Base-by-base conservation (phyloP, 2,888 invertebrate species). In the Hypercompe scribonia region DNA sequence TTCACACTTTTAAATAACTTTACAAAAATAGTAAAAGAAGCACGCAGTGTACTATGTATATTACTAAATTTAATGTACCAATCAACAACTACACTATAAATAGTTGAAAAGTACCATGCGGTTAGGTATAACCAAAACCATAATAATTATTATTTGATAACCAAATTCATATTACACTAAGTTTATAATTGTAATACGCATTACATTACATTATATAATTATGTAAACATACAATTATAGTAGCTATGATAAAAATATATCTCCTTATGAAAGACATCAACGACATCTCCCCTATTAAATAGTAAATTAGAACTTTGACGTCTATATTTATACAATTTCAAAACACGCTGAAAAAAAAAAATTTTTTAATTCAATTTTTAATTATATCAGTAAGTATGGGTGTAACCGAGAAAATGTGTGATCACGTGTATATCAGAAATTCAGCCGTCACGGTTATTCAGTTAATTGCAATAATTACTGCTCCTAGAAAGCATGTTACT, bases 181-280 rank as follows among this genome's bases (percentile, higher is more conserved):
- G 2, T 7, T 7, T 18, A 31, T 28, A 31, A 31, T 18, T 61
- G 31, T 61, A 61, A 31, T 61, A 31, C 31, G 5, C 18, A 28
- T 34, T 5, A 36, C 11, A 36, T 68, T 11, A 36, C 21, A 36
- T 68, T 15, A 58, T 36, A 68, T 13, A 54, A 8, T n/a, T n/a
- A n/a, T 34, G n/a, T 71, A 58, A 31, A 24, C 24, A 65, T 10
- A 54, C 42, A 42, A 71, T 39, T 18, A 67, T 46, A 33, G 24
- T 13, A 66, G 67, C n/a, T 34, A 61, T 18, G 8, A 46, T 63
- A 68, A 34, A 34, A 39, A 58, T 42, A 31, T 71, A 33, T 76
- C 66, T 80, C 77, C 68, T 73, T 78, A 74, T 72, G 82, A 89
- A 90, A 89, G 89, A 90, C 89, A 86, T 88, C 89, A 90, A 90